phyloP scores from a whole-genome alignment of 2,888 invertebrate genomes.

The Acanthosepion esculentum region DNA sequence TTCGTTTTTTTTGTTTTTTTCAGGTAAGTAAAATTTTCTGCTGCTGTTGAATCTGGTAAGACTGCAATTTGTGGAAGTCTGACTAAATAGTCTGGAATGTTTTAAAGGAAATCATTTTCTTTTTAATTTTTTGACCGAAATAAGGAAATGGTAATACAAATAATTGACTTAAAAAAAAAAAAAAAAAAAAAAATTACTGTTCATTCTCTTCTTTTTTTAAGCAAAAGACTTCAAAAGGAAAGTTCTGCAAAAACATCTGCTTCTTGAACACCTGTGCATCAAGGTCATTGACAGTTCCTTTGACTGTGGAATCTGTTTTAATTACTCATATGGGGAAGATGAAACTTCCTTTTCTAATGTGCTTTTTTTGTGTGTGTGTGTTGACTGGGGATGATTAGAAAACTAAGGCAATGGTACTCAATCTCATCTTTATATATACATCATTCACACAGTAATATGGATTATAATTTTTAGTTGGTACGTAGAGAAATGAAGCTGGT shows the following conservation, averaged over 20 bases:
- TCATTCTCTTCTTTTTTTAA: background rate
- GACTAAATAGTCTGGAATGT: background rate
- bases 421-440: background rate
- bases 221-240: background rate
- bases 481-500: no score
- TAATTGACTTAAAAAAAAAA: no score
- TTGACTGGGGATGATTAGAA: background rate
- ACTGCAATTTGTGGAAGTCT: background rate
- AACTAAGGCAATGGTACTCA: background rate
- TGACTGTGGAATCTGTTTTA: background rate
- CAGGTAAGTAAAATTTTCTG: conserved; percentile 8
- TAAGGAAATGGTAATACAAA: background rate
- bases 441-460: no score
- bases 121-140: background rate
- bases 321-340: background rate
- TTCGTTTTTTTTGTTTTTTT: background rate
- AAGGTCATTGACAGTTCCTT: background rate
- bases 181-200: no score
- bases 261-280: background rate
- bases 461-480: no score
- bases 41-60: conserved; percentile 18
- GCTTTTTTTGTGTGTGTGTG: background rate
- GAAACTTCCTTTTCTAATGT: background rate
- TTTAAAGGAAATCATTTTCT: background rate
- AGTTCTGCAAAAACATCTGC: background rate